phyloP scores from a whole-genome alignment of 1,140 invertebrate species.

The Chelonus insularis region DNA sequence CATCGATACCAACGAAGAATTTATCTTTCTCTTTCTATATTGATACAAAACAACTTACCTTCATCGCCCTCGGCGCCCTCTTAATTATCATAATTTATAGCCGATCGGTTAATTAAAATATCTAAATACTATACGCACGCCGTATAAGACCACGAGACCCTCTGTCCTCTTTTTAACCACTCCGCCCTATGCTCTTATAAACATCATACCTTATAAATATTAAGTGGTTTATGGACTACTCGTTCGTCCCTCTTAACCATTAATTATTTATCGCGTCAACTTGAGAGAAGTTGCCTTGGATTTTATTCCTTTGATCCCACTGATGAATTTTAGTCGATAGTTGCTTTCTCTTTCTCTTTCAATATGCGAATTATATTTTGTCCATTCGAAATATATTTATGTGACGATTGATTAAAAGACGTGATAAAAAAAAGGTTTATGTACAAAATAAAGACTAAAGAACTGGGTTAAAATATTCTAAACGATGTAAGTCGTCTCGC shows the following conservation, averaged over 20 bases:
- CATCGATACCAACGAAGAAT: not conserved
- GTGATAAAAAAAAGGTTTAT: conserved; percentile 2
- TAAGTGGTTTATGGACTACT: conserved; percentile 48
- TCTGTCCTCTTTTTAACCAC: conserved; percentile 7
- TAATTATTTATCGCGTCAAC: conserved; percentile 58
- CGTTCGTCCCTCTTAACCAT: conserved; percentile 41
- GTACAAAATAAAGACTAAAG: conserved; percentile 32
- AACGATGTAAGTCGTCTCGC: conserved; percentile 25
- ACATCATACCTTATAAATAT: conserved; percentile 54
- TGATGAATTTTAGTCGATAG: conserved; percentile 38
- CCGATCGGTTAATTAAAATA: conserved; percentile 57
- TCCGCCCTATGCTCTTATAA: conserved; percentile 13
- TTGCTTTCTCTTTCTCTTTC: conserved; percentile 14
- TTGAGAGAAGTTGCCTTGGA: conserved; percentile 32
- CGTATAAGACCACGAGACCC: conserved; percentile 31
- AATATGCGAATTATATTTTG: conserved; percentile 7
- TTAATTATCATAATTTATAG: conserved; percentile 58
- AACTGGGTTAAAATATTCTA: conserved; percentile 56
- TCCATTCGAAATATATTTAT: conserved; percentile 26
- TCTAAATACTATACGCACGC: conserved; percentile 48
- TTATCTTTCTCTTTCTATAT: not conserved
- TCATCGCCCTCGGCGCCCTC: conserved; percentile 18
- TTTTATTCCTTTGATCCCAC: conserved; percentile 34
- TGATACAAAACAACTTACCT: conserved; percentile 20
- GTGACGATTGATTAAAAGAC: conserved; percentile 22